Percentiles rank a stretch among this genome's conserved stretches.
These are phyloP conservation scores for Acomys russatus DNA, from an alignment of 2,797 vertebrate genomes.

Conservation along the genomic window DNA sequence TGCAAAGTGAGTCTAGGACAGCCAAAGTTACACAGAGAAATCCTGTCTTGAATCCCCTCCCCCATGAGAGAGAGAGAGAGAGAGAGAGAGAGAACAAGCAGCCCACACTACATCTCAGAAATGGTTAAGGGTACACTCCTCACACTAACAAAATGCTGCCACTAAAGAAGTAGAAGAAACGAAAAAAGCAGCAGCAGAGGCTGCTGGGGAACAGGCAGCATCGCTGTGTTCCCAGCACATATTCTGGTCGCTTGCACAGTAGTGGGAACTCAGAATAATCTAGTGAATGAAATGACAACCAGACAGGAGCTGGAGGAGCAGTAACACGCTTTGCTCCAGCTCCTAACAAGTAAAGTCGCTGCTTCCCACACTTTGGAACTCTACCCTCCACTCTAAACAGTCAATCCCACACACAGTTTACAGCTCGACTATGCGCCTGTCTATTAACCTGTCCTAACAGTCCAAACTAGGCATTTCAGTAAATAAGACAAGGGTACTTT, in stretches of 20 bases:
- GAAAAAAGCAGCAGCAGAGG: neutral
- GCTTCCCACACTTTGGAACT: slow-evolving; percentile 29
- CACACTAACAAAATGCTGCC: neutral
- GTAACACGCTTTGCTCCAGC: slow-evolving; percentile 30
- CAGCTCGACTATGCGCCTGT: neutral
- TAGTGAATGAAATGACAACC: neutral
- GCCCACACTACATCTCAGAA: neutral
- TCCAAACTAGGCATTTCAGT: slow-evolving; percentile 1
- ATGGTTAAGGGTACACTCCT: neutral
- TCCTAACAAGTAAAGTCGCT: slow-evolving; percentile 12
- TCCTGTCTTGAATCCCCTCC: no score
- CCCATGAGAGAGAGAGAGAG: no score
- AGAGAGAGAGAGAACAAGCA: neutral
- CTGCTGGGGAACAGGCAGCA: neutral
- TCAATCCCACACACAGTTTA: neutral
- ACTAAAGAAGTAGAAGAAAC: neutral
- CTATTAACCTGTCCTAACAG: neutral
- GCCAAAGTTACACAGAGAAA: no score
- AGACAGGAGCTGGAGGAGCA: neutral
- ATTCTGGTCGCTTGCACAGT: neutral
- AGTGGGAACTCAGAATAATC: neutral
- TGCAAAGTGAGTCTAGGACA: no score
- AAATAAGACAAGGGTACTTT: slow-evolving; percentile 4
- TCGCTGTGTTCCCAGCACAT: neutral
- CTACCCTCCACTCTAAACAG: slow-evolving; percentile 26